Percentiles rank a stretch among this genome's conserved stretches.
These are phyloP conservation scores for Orthosia gothica DNA, from an alignment of 2,888 invertebrate species.

Conservation along the genomic window DNA sequence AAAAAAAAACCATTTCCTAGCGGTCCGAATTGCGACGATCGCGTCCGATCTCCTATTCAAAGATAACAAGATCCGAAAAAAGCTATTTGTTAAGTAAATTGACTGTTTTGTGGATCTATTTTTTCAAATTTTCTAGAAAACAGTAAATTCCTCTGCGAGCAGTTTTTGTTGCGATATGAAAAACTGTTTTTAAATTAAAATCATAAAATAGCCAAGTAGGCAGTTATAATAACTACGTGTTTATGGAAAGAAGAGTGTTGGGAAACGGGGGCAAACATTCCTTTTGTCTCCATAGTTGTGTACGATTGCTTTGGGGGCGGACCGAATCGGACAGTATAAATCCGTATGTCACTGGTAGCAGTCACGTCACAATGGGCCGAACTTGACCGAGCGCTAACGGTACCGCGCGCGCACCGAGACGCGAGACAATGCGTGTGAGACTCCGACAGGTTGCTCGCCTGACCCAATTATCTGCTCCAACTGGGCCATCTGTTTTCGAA, in stretches of 20 bases:
- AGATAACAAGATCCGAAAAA: constrained; percentile 56
- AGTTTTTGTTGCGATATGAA: constrained; percentile 34
- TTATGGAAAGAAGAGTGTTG: constrained; percentile 29
- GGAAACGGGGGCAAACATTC: constrained; percentile 20
- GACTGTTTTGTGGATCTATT: constrained; percentile 39
- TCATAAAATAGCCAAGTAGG: constrained; percentile 23
- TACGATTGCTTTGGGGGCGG: constrained; percentile 49
- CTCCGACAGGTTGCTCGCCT: constrained; percentile 89
- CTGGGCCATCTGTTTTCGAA: constrained; percentile 86
- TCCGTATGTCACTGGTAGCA: constrained; percentile 83
- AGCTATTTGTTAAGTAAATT: constrained; percentile 41
- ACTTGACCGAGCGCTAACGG: constrained; percentile 90
- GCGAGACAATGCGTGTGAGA: constrained; percentile 89
- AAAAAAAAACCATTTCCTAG: constrained; percentile 67
- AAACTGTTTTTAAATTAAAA: constrained; percentile 28
- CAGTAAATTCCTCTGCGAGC: constrained; percentile 16
- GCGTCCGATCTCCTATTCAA: constrained; percentile 38
- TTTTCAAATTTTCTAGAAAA: constrained; percentile 44
- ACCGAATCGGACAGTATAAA: constrained; percentile 69
- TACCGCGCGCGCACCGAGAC: constrained; percentile 78
- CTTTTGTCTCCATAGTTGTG: constrained; percentile 23
- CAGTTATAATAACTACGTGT: constrained; percentile 7
- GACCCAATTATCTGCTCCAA: constrained; percentile 88
- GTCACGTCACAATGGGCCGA: constrained; percentile 87
- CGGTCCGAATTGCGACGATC: constrained; percentile 55